Percentiles rank a stretch among this genome's conserved stretches.
Conservation (phyloP, 1,140 invertebrate genomes). For the Drosophila gunungcola region DNA sequence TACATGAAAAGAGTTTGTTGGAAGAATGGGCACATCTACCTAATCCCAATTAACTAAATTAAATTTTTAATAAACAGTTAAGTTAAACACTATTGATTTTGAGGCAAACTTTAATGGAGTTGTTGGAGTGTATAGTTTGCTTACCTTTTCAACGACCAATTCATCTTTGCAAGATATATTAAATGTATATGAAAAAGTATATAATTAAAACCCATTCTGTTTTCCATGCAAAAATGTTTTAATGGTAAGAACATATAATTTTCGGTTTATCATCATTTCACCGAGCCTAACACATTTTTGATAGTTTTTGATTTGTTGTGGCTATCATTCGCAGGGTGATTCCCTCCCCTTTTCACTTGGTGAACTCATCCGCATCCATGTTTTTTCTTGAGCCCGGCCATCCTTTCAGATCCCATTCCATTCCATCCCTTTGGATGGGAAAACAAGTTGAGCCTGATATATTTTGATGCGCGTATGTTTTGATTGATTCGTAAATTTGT, state of each 20-base stretch:
- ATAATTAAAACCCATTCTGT: too few species aligned
- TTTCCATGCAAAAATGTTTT: not conserved
- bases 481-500: constrained; percentile 83
- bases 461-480: constrained; percentile 79
- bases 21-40: too few species aligned
- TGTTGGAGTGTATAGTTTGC: too few species aligned
- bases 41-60: too few species aligned
- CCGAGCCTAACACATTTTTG: not conserved
- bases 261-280: not conserved
- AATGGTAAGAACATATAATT: constrained; percentile 11
- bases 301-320: constrained; percentile 22
- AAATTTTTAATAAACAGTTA: too few species aligned
- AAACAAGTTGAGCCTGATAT: constrained; percentile 77
- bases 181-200: too few species aligned
- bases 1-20: not conserved
- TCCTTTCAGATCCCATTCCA: constrained; percentile 16
- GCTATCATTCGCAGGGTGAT: constrained; percentile 12
- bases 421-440: constrained; percentile 56
- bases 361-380: constrained; percentile 52
- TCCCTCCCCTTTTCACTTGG: constrained; percentile 9
- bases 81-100: too few species aligned
- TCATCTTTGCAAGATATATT: too few species aligned
- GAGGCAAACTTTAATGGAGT: too few species aligned
- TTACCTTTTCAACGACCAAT: too few species aligned
- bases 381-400: constrained; percentile 16